A percentile compares a stretch with the other conserved stretches of the same genome.
Evolutionary conservation across 2,888 invertebrate genomes (phyloP).

Genomic region (Melinaea menophilus): DNA sequence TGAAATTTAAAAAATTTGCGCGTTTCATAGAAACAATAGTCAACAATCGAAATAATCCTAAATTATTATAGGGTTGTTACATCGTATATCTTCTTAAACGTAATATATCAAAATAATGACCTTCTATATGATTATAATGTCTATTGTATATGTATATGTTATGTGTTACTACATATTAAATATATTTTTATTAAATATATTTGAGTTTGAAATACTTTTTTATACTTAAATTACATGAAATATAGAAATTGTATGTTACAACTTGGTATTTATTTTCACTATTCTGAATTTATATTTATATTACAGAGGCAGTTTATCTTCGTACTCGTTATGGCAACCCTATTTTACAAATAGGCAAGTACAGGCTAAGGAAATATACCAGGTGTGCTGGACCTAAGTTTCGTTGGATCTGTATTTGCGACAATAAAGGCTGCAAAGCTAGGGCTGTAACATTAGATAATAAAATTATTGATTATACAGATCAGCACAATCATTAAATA

Average conservation of each 20-base stretch:
- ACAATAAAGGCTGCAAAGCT: conserved; percentile 41
- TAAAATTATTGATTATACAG: conserved; percentile 32
- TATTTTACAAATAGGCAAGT: conserved; percentile 39
- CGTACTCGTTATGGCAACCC: conserved; percentile 29
- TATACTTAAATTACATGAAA: background rate
- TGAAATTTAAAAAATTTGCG: no score
- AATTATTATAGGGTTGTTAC: no score
- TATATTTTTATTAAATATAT: background rate
- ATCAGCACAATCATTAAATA: conserved; percentile 44
- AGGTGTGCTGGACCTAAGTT: conserved; percentile 32
- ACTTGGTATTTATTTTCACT: no score
- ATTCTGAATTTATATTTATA: background rate
- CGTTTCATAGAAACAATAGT: no score
- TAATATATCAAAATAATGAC: no score
- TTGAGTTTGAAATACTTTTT: background rate
- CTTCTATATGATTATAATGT: background rate
- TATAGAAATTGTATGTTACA: no score
- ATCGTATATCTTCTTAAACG: no score
- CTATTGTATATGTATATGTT: background rate
- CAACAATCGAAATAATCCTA: no score
- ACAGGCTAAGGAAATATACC: conserved; percentile 38
- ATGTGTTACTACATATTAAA: background rate
- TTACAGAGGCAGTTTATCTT: conserved; percentile 10
- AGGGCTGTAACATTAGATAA: conserved; percentile 39
- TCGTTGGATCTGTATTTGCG: conserved; percentile 46